A percentile compares a stretch with the other conserved stretches of the same genome.
These are phyloP conservation scores for Eupithecia abbreviata DNA, from an alignment of 2,888 invertebrate genomes.

Conservation along the genomic window DNA sequence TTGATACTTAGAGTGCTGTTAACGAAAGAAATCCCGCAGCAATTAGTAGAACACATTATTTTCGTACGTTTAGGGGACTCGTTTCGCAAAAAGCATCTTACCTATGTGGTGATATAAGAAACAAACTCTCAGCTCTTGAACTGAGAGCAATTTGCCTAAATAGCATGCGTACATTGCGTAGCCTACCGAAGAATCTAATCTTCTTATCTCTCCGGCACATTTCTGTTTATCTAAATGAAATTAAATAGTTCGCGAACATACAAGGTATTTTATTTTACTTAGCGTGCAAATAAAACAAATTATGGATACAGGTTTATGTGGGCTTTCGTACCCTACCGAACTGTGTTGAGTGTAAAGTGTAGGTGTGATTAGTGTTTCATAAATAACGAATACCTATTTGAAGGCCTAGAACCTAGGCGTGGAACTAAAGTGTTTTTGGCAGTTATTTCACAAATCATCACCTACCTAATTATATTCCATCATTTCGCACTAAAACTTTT, in stretches of 20 bases:
- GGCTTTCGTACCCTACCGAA: neutral
- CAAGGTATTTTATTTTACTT: neutral
- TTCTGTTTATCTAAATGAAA: conserved; percentile 21
- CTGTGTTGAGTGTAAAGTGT: neutral
- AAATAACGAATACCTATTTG: neutral
- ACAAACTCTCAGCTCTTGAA: neutral
- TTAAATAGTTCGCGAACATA: conserved; percentile 11
- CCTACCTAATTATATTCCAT: neutral
- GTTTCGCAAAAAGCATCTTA: too few species aligned
- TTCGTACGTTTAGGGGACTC: too few species aligned
- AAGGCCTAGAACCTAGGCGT: too few species aligned
- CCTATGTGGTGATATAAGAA: neutral
- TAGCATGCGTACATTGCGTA: conserved; percentile 16
- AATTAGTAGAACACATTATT: too few species aligned
- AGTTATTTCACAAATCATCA: neutral
- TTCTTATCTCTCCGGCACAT: neutral
- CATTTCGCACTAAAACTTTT: conserved; percentile 4
- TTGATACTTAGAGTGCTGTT: too few species aligned
- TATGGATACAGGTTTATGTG: neutral
- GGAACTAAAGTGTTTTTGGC: neutral
- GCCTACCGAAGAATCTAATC: conserved; percentile 13
- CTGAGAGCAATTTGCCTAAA: conserved; percentile 28
- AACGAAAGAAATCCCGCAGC: too few species aligned
- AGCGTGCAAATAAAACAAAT: neutral
- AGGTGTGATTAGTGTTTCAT: neutral